Evolutionary conservation across 2,113 vertebrate genomes (phyloP).

Genomic region (Acrocephalus arundinaceus): DNA sequence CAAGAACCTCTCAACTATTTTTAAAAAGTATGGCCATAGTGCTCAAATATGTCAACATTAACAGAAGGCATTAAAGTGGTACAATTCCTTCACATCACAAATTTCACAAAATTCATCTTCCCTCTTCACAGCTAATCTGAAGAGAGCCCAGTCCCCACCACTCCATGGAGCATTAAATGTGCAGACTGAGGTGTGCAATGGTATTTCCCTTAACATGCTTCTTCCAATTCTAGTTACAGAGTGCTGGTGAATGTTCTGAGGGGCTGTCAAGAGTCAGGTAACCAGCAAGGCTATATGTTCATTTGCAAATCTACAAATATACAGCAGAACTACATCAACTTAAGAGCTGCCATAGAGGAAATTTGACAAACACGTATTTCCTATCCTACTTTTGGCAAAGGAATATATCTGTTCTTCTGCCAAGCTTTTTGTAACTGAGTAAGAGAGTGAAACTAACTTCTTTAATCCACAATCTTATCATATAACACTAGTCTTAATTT

Average conservation of each 20-base stretch:
- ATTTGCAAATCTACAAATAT: background rate
- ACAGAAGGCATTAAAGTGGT: background rate
- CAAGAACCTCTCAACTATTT: background rate
- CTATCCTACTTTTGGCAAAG: background rate
- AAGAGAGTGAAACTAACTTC: background rate
- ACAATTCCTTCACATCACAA: background rate
- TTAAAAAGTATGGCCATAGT: background rate
- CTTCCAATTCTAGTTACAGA: background rate
- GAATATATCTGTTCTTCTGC: background rate
- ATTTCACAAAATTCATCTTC: background rate
- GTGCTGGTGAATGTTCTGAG: background rate
- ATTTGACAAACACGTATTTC: background rate
- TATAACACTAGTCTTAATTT: background rate
- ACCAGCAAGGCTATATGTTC: background rate
- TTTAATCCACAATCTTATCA: background rate
- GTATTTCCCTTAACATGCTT: background rate
- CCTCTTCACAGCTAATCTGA: background rate
- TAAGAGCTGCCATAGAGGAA: background rate
- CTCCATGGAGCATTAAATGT: background rate
- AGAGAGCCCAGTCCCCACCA: background rate
- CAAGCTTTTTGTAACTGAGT: background rate
- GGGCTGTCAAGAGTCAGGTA: background rate
- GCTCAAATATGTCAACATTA: background rate
- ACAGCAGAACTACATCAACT: background rate
- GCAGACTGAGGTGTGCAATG: background rate